Evolutionary conservation across 2,113 vertebrate species (phyloP).

Genomic region (Himantopus leucocephalus): DNA sequence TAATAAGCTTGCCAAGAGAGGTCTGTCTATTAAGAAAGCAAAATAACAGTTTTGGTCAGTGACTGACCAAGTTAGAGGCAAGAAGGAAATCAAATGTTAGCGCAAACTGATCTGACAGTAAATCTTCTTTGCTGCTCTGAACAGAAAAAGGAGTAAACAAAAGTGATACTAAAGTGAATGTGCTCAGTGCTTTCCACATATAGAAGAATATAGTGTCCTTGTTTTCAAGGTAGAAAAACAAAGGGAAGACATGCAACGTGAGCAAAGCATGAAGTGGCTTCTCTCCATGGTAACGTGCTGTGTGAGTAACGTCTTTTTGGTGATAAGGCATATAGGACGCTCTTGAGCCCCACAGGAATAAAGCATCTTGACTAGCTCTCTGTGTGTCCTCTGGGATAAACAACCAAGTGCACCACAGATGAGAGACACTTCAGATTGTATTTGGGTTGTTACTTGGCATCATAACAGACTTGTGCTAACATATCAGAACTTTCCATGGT

Average conservation of each 20-base stretch:
- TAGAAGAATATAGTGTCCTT: constrained; percentile 8
- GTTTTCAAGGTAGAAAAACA: constrained; percentile 45
- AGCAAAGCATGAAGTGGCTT: neutral
- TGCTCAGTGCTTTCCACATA: neutral
- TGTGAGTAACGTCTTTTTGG: neutral
- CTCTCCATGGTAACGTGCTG: constrained; percentile 24
- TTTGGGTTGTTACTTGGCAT: neutral
- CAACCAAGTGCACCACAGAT: neutral
- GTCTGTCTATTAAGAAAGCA: neutral
- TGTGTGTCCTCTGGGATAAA: neutral
- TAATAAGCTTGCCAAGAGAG: neutral
- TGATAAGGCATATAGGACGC: neutral
- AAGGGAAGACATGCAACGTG: neutral
- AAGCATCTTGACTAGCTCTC: neutral
- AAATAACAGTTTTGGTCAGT: neutral
- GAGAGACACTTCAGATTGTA: neutral
- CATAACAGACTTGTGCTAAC: neutral
- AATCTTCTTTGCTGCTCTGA: neutral
- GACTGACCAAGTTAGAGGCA: neutral
- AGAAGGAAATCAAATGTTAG: neutral
- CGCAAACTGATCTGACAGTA: neutral
- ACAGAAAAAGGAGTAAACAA: neutral
- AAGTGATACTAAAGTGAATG: neutral
- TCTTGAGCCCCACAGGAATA: neutral
- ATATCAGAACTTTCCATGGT: neutral